Evolutionary conservation across 2,888 invertebrate species (phyloP), one percentile per base, ranked within the genome.

Genomic region (Cataglyphis rosenhaueri): DNA sequence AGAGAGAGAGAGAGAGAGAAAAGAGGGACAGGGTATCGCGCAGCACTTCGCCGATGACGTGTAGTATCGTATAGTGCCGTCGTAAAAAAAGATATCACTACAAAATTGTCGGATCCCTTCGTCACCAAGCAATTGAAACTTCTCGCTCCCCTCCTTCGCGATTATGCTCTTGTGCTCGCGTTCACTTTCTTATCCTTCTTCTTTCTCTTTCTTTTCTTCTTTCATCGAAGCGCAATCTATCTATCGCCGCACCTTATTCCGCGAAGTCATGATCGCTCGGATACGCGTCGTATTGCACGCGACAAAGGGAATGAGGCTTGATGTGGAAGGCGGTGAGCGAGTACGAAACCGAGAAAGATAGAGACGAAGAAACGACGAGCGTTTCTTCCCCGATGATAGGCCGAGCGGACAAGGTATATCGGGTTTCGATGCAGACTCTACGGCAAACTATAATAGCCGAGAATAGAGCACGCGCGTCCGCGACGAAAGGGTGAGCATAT

Each of bases 401-500:
- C 35, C 57, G 32, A 44, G 71, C 38, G 52, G 64, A 66, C 57
- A 32, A 79, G 55, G 76, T 21, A 85, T 61, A 78, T 79, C 44
- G 59, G 25, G 57, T 79, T 35, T 70, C 44, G 70, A 70, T 79
- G 70, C 59, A 70, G 59, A 70, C 70, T 59, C 70, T 59, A 61
- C 62, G 65, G 83, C 75, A 82, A 86, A 79, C 81, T 88, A 75
- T 85, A 84, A 86, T 88, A 84, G 86, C 81, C 32, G 55, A 75
- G 85, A 79, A 88, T 83, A 87, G 87, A 86, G 88, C 86, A 85
- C 86, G 82, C 84, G 84, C 84, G 61, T 83, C 70, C 83, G 18
- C 78, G 83, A 88, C 83, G 84, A 90, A 91, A 87, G 91, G 87
- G 88, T 84, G 88, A 88, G 88, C 89, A 87, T 91, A 83, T 83